A percentile compares a stretch with the other conserved stretches of the same genome.
Evolutionary conservation across 1,140 invertebrate species (phyloP).

Genomic region (Zeugodacus cucurbitae): DNA sequence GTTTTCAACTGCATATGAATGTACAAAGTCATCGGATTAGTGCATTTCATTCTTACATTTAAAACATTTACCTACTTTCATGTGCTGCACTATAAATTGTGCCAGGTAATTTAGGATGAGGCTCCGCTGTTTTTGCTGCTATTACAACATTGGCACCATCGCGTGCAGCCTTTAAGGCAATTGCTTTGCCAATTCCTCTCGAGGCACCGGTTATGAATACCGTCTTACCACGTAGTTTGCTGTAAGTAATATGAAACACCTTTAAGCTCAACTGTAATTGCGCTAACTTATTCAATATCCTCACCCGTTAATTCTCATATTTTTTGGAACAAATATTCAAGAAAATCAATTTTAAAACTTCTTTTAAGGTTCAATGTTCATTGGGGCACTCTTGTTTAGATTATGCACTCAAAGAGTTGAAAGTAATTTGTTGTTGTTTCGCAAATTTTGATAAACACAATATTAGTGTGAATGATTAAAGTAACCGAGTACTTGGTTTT

Average conservation of each 20-base stretch:
- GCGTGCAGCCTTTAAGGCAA: constrained; percentile 90
- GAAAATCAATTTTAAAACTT: not conserved
- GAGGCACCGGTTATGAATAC: constrained; percentile 97
- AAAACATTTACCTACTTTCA: constrained; percentile 80
- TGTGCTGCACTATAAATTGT: constrained; percentile 97
- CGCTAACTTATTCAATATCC: constrained; percentile 81
- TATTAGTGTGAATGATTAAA: no score
- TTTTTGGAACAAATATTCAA: not conserved
- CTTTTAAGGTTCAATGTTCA: not conserved
- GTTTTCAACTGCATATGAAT: constrained; percentile 80
- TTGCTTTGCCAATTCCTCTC: constrained; percentile 96
- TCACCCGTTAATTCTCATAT: constrained; percentile 62
- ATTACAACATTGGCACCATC: constrained; percentile 97
- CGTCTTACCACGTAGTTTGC: constrained; percentile 90
- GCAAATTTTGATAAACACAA: no score
- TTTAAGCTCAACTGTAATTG: not conserved
- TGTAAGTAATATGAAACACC: not conserved
- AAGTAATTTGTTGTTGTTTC: no score
- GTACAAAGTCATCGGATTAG: constrained; percentile 40
- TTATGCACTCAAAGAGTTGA: no score
- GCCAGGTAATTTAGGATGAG: constrained; percentile 95
- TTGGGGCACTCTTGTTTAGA: not conserved
- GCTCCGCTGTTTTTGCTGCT: constrained; percentile 93
- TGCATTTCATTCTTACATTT: not conserved
- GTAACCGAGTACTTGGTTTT: no score